phyloP scores from a whole-genome alignment of 2,797 vertebrate species.

The Emydoidea blandingii region DNA sequence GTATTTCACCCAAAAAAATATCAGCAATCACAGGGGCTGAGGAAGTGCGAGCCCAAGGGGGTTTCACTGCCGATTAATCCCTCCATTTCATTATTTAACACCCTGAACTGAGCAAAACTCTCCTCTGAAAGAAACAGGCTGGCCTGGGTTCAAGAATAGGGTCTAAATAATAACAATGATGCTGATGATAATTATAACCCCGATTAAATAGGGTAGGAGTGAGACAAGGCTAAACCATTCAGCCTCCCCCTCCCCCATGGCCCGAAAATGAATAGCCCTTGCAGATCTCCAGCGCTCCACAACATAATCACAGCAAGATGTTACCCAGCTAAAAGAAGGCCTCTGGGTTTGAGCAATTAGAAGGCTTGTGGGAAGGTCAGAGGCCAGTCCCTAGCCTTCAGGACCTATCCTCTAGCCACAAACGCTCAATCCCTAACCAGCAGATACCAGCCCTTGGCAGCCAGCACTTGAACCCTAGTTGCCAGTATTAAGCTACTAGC shows the following conservation, averaged over 20 bases:
- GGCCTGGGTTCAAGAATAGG: slow-evolving; percentile 52
- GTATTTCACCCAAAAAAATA: slow-evolving; percentile 83
- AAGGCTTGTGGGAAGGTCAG: not conserved
- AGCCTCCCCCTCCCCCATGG: not conserved
- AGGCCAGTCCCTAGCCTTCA: not conserved
- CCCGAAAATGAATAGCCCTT: not conserved
- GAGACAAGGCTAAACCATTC: not conserved
- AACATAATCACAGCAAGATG: slow-evolving; percentile 64
- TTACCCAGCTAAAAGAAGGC: not conserved
- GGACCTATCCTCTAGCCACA: not conserved
- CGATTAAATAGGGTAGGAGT: slow-evolving; percentile 1
- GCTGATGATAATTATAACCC: slow-evolving; percentile 40
- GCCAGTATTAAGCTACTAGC: not conserved
- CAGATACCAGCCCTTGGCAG: not conserved
- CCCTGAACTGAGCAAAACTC: slow-evolving; percentile 23
- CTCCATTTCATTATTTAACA: slow-evolving; percentile 80
- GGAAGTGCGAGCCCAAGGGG: slow-evolving; percentile 78
- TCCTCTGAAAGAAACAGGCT: slow-evolving; percentile 59
- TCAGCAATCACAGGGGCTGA: slow-evolving; percentile 78
- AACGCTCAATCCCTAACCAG: not conserved
- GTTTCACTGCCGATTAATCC: slow-evolving; percentile 73
- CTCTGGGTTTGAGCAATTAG: not conserved
- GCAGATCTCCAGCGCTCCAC: not conserved
- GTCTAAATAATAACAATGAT: slow-evolving; percentile 62
- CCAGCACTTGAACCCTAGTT: not conserved